These are phyloP conservation scores for Hemiscyllium ocellatum DNA, from an alignment of 2,113 vertebrate genomes.

Conservation along the genomic window DNA sequence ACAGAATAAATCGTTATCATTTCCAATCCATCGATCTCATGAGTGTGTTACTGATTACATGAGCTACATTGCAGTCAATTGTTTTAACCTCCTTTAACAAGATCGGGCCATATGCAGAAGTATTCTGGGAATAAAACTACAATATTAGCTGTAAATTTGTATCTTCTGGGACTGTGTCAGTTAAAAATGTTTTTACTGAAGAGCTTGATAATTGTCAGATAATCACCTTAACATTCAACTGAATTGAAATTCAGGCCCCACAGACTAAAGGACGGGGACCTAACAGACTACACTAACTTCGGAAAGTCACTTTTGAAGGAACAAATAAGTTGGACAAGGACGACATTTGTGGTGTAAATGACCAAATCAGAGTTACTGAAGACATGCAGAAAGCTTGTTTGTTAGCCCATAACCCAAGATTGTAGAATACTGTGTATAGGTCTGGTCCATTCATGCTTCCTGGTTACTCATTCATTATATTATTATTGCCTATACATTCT, in stretches of 20 bases:
- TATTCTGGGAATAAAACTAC: neutral
- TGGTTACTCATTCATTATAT: neutral
- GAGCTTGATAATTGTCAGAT: neutral
- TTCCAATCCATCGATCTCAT: neutral
- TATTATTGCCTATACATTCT: slow-evolving; percentile 10
- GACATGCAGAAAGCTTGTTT: neutral
- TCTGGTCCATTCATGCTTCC: neutral
- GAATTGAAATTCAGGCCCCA: neutral
- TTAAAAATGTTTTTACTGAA: neutral
- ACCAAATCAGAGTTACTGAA: neutral
- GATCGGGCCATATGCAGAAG: neutral
- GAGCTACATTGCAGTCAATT: neutral
- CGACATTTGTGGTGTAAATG: neutral
- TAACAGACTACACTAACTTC: neutral
- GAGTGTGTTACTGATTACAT: neutral
- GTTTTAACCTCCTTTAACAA: neutral
- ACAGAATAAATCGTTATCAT: neutral
- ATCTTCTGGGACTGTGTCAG: neutral
- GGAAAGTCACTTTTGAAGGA: neutral
- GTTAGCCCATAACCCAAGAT: neutral
- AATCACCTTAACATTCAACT: neutral
- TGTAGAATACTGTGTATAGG: neutral
- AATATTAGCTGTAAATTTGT: neutral
- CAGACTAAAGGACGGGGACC: neutral
- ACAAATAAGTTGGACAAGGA: neutral